Evolutionary conservation across 2,113 vertebrate genomes (phyloP), one percentile per base, ranked within the genome.

Genomic region (Pterocles burchelli): DNA sequence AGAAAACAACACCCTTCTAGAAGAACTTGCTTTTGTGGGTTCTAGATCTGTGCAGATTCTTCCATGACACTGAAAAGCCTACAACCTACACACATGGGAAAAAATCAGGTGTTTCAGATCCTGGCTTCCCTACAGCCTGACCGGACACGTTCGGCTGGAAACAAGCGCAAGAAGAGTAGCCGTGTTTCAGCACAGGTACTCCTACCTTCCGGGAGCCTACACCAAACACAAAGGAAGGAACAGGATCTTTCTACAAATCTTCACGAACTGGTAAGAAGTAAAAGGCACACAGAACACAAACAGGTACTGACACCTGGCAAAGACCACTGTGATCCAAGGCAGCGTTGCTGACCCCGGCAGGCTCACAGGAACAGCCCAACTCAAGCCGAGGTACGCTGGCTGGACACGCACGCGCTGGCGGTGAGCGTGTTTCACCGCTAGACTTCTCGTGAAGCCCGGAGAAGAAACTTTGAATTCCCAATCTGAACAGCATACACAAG

Each of bases 151-250:
- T 59, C 74, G 18, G 5, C 2, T 84, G 38, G 36, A 76, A 78
- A 54, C 28, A 49, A 38, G 72, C 1, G 1, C 15, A 13, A 80
- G 43, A 67, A 65, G 59, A 84, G 38, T 11, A 88, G 26, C 11
- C 38, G 4, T 2, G 1, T 49, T 45, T 36, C 67, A 51, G 34
- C 10, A 7, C 13, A 7, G 2, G 8, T 3, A 70, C 34, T 18
- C 13, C 49, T 76, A 25, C 17, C 34, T 54, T 26, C 54, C 59
- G 63, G 38, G 38, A 36, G 33, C 4, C 34, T 45, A 19, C 48
- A 45, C 6, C 33, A 54, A 72, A 62, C n/a, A 36, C 54, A 29
- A 59, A 72, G 3, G 52, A 88, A 78, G n/a, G 19, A 85, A 68
- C 17, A 41, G 13, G 7, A 29, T 66, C 52, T 36, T 84, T 49